phyloP scores from a whole-genome alignment of 2,888 invertebrate species.

The Eilema sororculum region DNA sequence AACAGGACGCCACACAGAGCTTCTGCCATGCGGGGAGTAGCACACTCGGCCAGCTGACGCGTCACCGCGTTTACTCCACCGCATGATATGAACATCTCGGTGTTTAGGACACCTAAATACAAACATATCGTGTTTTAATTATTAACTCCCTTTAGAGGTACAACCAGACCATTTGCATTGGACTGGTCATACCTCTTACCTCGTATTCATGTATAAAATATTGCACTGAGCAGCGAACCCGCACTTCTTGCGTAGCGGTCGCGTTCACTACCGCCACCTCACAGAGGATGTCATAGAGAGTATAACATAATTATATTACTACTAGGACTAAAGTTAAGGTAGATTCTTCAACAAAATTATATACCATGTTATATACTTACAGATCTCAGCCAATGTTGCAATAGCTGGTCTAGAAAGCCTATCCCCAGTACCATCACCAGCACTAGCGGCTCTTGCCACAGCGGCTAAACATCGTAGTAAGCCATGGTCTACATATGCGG shows the following conservation, averaged over 20 bases:
- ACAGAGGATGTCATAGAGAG: too few relatives aligned
- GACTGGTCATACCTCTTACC: too few relatives aligned
- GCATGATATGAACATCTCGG: slow-evolving; percentile 92
- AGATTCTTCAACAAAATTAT: neutral
- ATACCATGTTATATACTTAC: slow-evolving; percentile 73
- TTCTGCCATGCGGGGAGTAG: slow-evolving; percentile 96
- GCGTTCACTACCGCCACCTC: too few relatives aligned
- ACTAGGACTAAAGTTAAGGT: neutral
- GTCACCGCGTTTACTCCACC: slow-evolving; percentile 94
- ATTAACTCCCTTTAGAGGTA: neutral
- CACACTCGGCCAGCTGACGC: slow-evolving; percentile 93
- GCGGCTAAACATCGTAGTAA: slow-evolving; percentile 94
- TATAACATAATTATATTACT: neutral
- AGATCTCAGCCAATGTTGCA: slow-evolving; percentile 95
- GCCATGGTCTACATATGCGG: slow-evolving; percentile 91
- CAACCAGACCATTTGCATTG: too few relatives aligned
- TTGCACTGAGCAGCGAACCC: too few relatives aligned
- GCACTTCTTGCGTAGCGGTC: too few relatives aligned
- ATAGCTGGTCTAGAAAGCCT: slow-evolving; percentile 94
- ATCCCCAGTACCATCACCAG: slow-evolving; percentile 91
- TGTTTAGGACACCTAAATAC: slow-evolving; percentile 92
- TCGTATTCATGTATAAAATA: too few relatives aligned
- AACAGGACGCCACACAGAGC: slow-evolving; percentile 95
- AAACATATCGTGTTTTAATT: neutral
- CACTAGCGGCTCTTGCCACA: slow-evolving; percentile 91